phyloP scores from a whole-genome alignment of 2,888 invertebrate species.

The Xiphydria camelus region DNA sequence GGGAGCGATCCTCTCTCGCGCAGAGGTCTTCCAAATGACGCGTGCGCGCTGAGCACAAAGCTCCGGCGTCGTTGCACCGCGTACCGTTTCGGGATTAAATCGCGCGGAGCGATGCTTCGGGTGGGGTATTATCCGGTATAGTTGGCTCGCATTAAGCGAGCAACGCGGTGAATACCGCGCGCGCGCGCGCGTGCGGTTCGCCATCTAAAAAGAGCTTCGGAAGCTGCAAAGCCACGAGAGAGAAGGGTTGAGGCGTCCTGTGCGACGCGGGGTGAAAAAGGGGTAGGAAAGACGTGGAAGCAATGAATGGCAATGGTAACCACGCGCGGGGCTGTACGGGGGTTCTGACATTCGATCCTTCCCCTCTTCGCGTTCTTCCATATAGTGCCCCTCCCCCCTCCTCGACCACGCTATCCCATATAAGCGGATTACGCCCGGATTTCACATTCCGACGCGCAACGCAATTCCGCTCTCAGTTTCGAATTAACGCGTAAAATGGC shows the following conservation, averaged over 20 bases:
- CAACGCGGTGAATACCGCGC: slow-evolving; percentile 26
- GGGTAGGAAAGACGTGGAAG: slow-evolving; percentile 21
- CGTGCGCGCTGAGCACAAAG: too few species aligned
- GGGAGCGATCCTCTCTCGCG: too few species aligned
- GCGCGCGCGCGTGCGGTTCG: too few species aligned
- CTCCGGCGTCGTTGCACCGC: too few species aligned
- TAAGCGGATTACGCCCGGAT: slow-evolving; percentile 34
- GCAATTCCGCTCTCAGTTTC: slow-evolving; percentile 9
- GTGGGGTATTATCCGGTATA: slow-evolving; percentile 1
- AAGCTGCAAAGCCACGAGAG: slow-evolving; percentile 26
- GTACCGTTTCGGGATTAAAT: too few species aligned
- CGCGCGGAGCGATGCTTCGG: too few species aligned
- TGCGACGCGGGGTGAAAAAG: slow-evolving; percentile 3
- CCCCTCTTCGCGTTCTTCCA: slow-evolving; percentile 28
- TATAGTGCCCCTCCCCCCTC: slow-evolving; percentile 16
- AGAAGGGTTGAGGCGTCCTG: slow-evolving; percentile 1
- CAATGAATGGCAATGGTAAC: slow-evolving; percentile 26
- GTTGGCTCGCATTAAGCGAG: slow-evolving; percentile 34
- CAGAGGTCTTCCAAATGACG: too few species aligned
- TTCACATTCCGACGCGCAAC: slow-evolving; percentile 23
- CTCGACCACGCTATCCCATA: slow-evolving; percentile 8
- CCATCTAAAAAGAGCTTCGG: slow-evolving; percentile 21
- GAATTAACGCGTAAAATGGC: slow-evolving; percentile 20
- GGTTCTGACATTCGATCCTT: slow-evolving; percentile 21
- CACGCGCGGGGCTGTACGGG: background rate